Base-by-base conservation (phyloP, 2,888 invertebrate species). In the Habroteleia sp. region DNA sequence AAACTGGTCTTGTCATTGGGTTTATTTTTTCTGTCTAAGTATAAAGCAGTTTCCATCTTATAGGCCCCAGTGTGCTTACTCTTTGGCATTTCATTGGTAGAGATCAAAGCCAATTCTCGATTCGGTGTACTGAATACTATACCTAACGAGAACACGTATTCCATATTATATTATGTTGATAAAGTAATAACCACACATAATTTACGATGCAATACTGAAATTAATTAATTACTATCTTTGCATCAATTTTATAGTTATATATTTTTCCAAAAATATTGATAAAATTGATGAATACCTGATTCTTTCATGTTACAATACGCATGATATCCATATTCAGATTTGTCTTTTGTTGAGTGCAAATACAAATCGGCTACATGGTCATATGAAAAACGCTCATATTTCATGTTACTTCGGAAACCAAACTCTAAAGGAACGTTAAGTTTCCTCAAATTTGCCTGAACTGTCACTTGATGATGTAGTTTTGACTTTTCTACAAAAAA, bases 351-450 rank as follows among this genome's bases (percentile, higher is more conserved):
- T 0, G 88, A 85, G 81, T 93, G 92, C 77, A 95, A 91, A 81
- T 93, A 93, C n/a, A 94, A 89, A 82, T 94, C 94, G 7, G 94
- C 89, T 44, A 91, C 91, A 84, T 94, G 93, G 79, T 94, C 93
- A 1, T 91, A 90, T 23, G 91, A 87, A 48, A 91, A 91, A 13
- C 41, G 50, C 0, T 92, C 91, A 0, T 92, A 90, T 46, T 91
- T 91, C 16, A 92, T 93, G 68, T 91, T 92, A 0, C 93, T 91
- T 81, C 92, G 92, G 0, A 95, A 88, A 6, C 94, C 94, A 78
- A 95, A 93, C 83, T 95, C 94, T 16, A 94, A 93, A 0, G 93
- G 91, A 48, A 94, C 90, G 11, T 95, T 94, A 11, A 95, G 90
- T 83, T 94, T 94, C 73, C 94, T 92, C 0, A 95, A 89, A 84